Percentiles rank a stretch among this genome's conserved stretches.
Evolutionary conservation across 2,797 vertebrate genomes (phyloP).

Genomic region (Amphiprion clarkii): DNA sequence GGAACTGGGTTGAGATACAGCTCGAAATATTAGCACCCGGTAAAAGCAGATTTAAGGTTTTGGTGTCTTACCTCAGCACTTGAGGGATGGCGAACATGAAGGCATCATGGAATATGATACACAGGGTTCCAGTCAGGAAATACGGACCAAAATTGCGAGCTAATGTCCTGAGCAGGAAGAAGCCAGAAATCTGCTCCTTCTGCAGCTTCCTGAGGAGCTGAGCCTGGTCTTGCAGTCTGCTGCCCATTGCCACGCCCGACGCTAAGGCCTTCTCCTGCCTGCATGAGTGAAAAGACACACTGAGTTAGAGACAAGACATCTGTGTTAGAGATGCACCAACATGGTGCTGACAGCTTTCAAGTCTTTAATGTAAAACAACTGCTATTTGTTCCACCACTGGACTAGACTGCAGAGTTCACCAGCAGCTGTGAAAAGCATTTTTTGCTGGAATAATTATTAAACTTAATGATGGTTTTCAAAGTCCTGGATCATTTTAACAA

Average conservation of each 20-base stretch:
- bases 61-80: slow-evolving; percentile 89
- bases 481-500: slow-evolving; percentile 72
- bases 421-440: slow-evolving; percentile 63
- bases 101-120: slow-evolving; percentile 89
- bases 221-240: slow-evolving; percentile 85
- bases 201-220: slow-evolving; percentile 88
- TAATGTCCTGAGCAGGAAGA: slow-evolving; percentile 88
- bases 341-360: slow-evolving; percentile 49
- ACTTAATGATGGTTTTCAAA: slow-evolving; percentile 76
- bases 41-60: slow-evolving; percentile 6
- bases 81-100: slow-evolving; percentile 94
- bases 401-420: slow-evolving; percentile 43
- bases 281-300: slow-evolving; percentile 39
- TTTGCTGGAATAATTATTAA: slow-evolving; percentile 59
- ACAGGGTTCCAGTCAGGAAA: slow-evolving; percentile 90
- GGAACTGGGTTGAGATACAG: not conserved
- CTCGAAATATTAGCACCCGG: not conserved
- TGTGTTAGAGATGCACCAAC: slow-evolving; percentile 51
- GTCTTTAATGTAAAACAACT: slow-evolving; percentile 59
- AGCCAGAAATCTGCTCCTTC: slow-evolving; percentile 80
- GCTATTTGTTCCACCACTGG: slow-evolving; percentile 35
- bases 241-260: slow-evolving; percentile 76
- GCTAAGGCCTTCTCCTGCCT: slow-evolving; percentile 85
- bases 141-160: slow-evolving; percentile 88
- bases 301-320: slow-evolving; percentile 51